Percentiles rank a stretch among this genome's conserved stretches.
Evolutionary conservation across 2,113 vertebrate species (phyloP).

Genomic region (Campylomormyrus numenius): DNA sequence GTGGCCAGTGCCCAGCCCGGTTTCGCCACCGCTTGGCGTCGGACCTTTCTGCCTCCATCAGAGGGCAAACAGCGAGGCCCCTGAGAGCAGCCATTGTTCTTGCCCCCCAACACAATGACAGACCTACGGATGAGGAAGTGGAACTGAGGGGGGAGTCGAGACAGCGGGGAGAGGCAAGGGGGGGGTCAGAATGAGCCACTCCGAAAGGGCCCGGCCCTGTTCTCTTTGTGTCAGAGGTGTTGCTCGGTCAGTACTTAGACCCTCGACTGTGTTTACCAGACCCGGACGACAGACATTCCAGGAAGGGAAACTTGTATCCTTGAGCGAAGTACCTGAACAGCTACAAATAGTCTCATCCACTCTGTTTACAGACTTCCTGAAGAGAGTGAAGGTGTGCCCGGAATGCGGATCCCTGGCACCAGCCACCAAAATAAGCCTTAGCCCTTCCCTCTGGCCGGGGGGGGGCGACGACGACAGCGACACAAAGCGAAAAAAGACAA

Average conservation of each 20-base stretch:
- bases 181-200: not conserved
- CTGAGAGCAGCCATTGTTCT: not conserved
- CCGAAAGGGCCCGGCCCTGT: not conserved
- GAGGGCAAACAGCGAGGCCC: not conserved
- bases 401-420: not conserved
- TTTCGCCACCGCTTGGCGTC: not conserved
- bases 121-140: not conserved
- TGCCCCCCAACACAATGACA: slow-evolving; percentile 1
- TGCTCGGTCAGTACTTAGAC: not conserved
- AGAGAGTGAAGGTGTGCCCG: not conserved
- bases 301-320: not conserved
- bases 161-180: not conserved
- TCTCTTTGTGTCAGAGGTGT: not conserved
- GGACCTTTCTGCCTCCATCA: not conserved
- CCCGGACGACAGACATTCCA: not conserved
- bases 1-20: not conserved
- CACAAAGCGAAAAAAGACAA: not conserved
- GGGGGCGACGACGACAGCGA: not conserved
- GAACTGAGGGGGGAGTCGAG: not conserved
- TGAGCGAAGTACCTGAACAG: not conserved
- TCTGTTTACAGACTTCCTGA: not conserved
- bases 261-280: not conserved
- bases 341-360: not conserved
- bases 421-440: not conserved
- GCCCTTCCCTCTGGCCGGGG: not conserved